A percentile compares a stretch with the other conserved stretches of the same genome.
Evolutionary conservation across 64 coral and sea anemone species (phyloP).

Genomic region (Trachythela sp.): DNA sequence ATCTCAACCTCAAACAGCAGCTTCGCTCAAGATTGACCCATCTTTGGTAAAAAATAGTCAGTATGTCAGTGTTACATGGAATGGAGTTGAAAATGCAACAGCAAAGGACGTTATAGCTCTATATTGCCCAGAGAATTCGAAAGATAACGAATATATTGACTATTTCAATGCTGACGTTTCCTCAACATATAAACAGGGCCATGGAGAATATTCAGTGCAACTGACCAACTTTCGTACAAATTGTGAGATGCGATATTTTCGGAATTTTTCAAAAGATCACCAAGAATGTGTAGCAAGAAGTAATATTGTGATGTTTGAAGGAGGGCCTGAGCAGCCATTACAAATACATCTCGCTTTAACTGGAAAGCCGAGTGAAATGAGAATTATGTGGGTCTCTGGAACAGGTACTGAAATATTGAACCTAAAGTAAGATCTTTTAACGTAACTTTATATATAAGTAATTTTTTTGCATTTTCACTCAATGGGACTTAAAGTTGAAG

Average conservation of each 20-base stretch:
- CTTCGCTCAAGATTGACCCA: not conserved
- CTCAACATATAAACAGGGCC: constrained; percentile 22
- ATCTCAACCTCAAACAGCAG: not conserved
- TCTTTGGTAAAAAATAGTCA: constrained; percentile 2
- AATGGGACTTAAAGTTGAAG: not conserved
- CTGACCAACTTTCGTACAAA: constrained; percentile 56
- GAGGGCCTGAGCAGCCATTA: constrained; percentile 39
- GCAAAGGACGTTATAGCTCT: constrained; percentile 50
- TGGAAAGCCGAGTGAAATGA: constrained; percentile 66
- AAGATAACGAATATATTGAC: constrained; percentile 42
- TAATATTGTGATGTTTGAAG: constrained; percentile 54
- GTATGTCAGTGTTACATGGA: constrained; percentile 43
- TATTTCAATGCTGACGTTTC: constrained; percentile 50
- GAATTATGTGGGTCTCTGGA: constrained; percentile 96
- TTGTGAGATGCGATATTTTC: constrained; percentile 79
- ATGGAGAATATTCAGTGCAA: constrained; percentile 40
- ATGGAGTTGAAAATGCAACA: constrained; percentile 19
- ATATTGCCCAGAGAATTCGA: constrained; percentile 53
- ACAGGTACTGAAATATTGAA: constrained; percentile 51
- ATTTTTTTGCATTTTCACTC: too few relatives aligned
- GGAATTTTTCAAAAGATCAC: not conserved
- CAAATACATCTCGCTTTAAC: constrained; percentile 64
- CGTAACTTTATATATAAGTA: too few relatives aligned
- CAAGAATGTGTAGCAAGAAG: constrained; percentile 23
- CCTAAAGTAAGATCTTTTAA: too few relatives aligned